These are phyloP conservation scores for Aramus guarauna DNA, from an alignment of 2,113 vertebrate species.

Conservation along the genomic window DNA sequence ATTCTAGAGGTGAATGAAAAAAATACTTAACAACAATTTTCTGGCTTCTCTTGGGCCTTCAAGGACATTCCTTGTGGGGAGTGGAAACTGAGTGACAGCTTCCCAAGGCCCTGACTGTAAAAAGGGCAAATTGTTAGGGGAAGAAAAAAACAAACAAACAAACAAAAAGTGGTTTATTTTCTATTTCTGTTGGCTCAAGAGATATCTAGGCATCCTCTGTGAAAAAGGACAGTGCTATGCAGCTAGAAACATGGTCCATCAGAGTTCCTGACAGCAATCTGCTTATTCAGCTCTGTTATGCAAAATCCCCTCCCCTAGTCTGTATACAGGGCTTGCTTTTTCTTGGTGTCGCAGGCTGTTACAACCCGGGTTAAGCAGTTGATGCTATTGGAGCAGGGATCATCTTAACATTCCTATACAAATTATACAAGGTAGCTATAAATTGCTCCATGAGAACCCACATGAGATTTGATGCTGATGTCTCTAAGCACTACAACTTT, in stretches of 20 bases:
- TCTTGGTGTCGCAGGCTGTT: slow-evolving; percentile 37
- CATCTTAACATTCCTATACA: slow-evolving; percentile 19
- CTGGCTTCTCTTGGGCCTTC: slow-evolving; percentile 16
- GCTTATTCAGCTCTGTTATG: slow-evolving; percentile 31
- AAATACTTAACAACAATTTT: slow-evolving; percentile 1
- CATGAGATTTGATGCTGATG: slow-evolving; percentile 9
- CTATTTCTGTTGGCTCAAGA: slow-evolving; percentile 25
- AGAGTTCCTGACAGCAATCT: neutral
- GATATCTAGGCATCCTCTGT: neutral
- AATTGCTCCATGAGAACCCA: slow-evolving; percentile 35
- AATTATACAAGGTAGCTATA: slow-evolving; percentile 41
- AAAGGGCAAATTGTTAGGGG: neutral
- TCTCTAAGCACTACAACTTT: slow-evolving; percentile 12
- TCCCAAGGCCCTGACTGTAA: neutral
- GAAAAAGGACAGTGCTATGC: slow-evolving; percentile 32
- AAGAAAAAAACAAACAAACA: neutral
- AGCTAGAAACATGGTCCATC: slow-evolving; percentile 3
- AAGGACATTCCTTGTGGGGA: slow-evolving; percentile 12
- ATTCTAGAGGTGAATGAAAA: slow-evolving; percentile 62
- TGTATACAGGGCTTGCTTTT: neutral
- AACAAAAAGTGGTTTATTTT: neutral
- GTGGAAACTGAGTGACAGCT: neutral
- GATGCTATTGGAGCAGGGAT: neutral
- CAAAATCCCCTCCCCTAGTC: neutral
- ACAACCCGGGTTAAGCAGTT: slow-evolving; percentile 7